Evolutionary conservation across 2,888 invertebrate species (phyloP), one percentile per base, ranked within the genome.

Genomic region (Oligia latruncula): DNA sequence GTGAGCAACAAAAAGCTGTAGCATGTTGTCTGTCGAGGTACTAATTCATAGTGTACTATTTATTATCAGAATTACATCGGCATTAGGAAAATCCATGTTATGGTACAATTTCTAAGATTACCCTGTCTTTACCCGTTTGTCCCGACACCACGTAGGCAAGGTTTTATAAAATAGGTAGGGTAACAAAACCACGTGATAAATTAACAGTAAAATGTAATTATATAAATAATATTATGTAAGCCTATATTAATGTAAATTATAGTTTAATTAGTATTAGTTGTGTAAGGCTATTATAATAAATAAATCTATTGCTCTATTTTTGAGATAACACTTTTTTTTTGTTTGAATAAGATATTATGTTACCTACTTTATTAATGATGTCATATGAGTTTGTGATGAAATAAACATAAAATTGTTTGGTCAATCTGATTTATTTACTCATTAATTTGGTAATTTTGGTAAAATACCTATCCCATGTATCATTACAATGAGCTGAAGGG

Each of bases 151-250:
- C 74, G 80, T 85, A 85, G 83, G 82, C 84, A 87, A 87, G 85
- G 84, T 83, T 76, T 52, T 90, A 87, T 89, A 82, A 89, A 90
- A 88, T 91, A 88, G 91, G 90, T 94, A 95, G 93, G 85, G 91
- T 94, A 93, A 94, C 92, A 92, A 92, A 94, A 95, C 95, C 95
- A 96, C 96, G 96, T 96, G 96, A 96, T 96, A 95, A 94, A 94
- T 90, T 93, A 93, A 93, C 92, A 94, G 91, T 93, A 90, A 93
- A 94, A 90, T 93, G 90, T 95, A 93, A 91, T 92, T 93, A 92
- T 92, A 88, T 93, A 93, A 93, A 92, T 88, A 90, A 82, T 83
- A 80, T 84, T 81, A 81, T 84, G 74, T 89, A 89, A 84, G 88
- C 83, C 77, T 90, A 91, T 90, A 90, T 90, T 91, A 92, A 92